Evolutionary conservation across 2,888 invertebrate species (phyloP).

Genomic region (Unio delphinus): DNA sequence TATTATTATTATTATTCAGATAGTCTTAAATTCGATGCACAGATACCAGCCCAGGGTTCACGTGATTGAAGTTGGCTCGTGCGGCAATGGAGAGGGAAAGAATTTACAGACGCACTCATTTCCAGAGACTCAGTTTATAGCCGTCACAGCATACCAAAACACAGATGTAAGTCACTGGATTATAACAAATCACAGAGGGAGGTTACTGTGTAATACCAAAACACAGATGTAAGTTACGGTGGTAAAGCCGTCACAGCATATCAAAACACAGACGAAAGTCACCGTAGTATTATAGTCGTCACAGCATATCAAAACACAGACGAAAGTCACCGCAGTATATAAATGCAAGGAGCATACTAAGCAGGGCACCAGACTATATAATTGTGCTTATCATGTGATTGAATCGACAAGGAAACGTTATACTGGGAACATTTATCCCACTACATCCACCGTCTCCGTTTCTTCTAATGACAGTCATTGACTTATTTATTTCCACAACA

Average conservation of each 20-base stretch:
- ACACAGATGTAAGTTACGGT: constrained; percentile 43
- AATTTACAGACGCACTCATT: constrained; percentile 62
- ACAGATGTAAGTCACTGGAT: constrained; percentile 69
- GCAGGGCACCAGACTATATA: no score
- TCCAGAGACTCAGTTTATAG: constrained; percentile 69
- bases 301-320: constrained; percentile 70
- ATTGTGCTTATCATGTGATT: no score
- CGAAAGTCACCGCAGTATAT: no score
- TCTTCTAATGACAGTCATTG: no score
- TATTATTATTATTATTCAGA: constrained; percentile 36
- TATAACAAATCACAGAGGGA: constrained; percentile 67
- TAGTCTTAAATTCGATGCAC: constrained; percentile 69
- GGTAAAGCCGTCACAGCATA: constrained; percentile 70
- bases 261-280: constrained; percentile 69
- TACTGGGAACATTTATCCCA: no score
- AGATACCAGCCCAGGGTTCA: constrained; percentile 69
- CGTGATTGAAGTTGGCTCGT: constrained; percentile 61
- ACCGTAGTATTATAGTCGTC: constrained; percentile 67
- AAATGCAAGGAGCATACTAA: no score
- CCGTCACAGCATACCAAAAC: constrained; percentile 71
- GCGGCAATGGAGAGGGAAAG: constrained; percentile 55
- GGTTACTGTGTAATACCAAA: constrained; percentile 54
- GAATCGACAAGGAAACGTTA: no score
- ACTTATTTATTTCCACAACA: no score
- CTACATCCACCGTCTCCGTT: no score